Evolutionary conservation across 1,140 invertebrate species (phyloP), one percentile per base, ranked within the genome.

Genomic region (Armadillidium nasatum): DNA sequence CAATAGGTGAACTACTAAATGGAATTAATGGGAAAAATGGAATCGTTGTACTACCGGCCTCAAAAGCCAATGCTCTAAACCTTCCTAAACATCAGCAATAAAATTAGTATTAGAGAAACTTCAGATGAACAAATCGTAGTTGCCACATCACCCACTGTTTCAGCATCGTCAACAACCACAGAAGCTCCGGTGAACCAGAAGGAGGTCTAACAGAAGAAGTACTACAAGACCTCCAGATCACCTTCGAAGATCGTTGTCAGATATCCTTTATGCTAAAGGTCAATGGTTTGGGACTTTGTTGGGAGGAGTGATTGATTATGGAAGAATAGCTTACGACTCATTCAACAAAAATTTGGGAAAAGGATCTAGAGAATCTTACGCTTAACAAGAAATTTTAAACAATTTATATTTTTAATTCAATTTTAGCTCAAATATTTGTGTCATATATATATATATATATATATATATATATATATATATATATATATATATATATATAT

Each of bases 21-120:
- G 50, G 50, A 60, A 60, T 60, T 7, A 60, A 60, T 60, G 50
- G 50, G 11, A 13, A 60, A 60, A 60, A 60, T 60, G 50, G 50
- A 15, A 60, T 60, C 4, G 19, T 60, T 13, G 50, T 60, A 2
- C 1, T 60, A 60, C 50, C 50, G 7, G 19, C 19, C 11, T 60
- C 50, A 13, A 60, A 19, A 15, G 50, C 19, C 1, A 60, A 60
- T 60, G 1, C 11, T 19, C 19, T 60, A 60, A 60, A 60, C 4
- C 50, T 33, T 33, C 33, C 33, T n/a, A 33, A 33, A 33, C 33
- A 1, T 33, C 2, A 6, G 33, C 33, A 33, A 33, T 33, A 33
- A 33, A 33, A 33, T 33, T 6, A 33, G 33, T 33, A 33, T 33
- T 3, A 33, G 33, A 33, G 33, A 33, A 33, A 33, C 33, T 33